Percentiles rank a stretch among this genome's conserved stretches.
phyloP scores from a whole-genome alignment of 2,113 vertebrate species.

The Cinclus cinclus region DNA sequence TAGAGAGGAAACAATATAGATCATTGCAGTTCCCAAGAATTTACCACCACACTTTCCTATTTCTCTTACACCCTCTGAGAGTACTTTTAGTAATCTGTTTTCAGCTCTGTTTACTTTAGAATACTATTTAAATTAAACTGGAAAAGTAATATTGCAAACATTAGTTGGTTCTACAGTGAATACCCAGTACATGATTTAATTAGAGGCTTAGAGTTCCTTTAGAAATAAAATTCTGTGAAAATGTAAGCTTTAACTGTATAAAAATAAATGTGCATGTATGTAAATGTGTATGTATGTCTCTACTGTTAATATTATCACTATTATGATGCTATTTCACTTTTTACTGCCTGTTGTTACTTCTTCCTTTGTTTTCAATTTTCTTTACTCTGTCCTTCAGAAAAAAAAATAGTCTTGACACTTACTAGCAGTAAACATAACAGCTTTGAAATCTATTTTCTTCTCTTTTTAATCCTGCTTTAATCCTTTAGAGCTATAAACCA shows the following conservation, averaged over 20 bases:
- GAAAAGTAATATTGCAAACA: neutral
- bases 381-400: neutral
- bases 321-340: neutral
- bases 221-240: neutral
- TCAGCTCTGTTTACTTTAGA: neutral
- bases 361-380: neutral
- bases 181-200: neutral
- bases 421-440: conserved; percentile 28
- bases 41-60: neutral
- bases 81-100: neutral
- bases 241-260: neutral
- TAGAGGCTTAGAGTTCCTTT: neutral
- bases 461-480: conserved; percentile 64
- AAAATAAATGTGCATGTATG: neutral
- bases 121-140: neutral
- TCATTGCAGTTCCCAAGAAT: neutral
- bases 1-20: neutral
- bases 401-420: neutral
- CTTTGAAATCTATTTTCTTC: conserved; percentile 64
- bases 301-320: neutral
- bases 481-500: conserved; percentile 56
- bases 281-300: neutral
- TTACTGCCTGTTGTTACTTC: neutral
- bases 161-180: neutral
- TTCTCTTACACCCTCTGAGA: neutral